A percentile compares a stretch with the other conserved stretches of the same genome.
These are phyloP conservation scores for Mycogona germanica DNA, from an alignment of 2,888 invertebrate genomes.

Conservation along the genomic window DNA sequence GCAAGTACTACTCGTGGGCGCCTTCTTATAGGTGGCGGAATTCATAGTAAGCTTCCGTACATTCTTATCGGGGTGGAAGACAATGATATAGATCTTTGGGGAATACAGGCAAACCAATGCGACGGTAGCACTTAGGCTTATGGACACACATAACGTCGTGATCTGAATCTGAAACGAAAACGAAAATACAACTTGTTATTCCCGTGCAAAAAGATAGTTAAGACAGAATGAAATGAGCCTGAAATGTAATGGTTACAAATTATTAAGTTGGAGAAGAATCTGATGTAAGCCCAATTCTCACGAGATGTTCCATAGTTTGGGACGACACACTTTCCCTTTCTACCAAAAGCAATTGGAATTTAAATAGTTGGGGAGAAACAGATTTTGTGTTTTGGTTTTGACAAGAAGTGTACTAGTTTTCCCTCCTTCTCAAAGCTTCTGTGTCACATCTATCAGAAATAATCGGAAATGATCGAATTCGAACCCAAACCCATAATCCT, in stretches of 20 bases:
- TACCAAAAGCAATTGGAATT: no score
- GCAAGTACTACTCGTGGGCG: constrained; percentile 27
- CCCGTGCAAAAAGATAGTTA: not conserved
- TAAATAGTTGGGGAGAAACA: no score
- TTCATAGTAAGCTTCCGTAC: constrained; percentile 43
- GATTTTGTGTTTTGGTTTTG: no score
- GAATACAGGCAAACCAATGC: constrained; percentile 55
- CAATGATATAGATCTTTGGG: constrained; percentile 57
- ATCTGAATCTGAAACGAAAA: constrained; percentile 45
- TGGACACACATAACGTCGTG: constrained; percentile 54
- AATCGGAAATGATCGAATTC: no score
- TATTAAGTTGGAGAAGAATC: not conserved
- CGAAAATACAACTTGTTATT: not conserved
- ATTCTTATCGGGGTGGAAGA: constrained; percentile 60
- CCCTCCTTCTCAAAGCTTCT: no score
- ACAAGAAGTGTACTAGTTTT: no score
- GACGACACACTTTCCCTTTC: no score
- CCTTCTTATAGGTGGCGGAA: constrained; percentile 33
- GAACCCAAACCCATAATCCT: no score
- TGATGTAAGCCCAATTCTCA: no score
- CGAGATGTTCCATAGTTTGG: no score
- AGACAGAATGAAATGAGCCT: not conserved
- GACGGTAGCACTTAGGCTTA: constrained; percentile 54
- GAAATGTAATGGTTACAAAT: not conserved
- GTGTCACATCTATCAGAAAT: no score